Conservation (phyloP, 35 echinoderm and acorn worm genomes). For the Amphiura filiformis region DNA sequence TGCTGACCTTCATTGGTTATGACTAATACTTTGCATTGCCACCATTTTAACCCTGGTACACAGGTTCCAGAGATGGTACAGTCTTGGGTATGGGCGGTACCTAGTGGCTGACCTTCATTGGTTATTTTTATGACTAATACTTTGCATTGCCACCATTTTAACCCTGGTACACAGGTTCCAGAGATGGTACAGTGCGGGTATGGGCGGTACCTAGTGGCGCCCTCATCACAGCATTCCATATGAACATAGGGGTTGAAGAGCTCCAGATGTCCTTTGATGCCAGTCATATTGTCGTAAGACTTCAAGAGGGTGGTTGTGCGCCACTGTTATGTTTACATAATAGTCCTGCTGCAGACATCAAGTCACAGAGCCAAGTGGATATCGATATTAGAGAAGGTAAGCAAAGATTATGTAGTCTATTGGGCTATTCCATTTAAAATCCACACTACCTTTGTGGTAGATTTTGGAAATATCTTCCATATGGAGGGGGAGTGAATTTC, state of each 20-base stretch:
- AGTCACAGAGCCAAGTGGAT: constrained; percentile 94
- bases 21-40: too few species aligned
- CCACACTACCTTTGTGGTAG: too few species aligned
- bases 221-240: constrained; percentile 87
- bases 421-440: too few species aligned
- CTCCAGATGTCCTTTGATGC: constrained; percentile 95
- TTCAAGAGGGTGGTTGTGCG: constrained; percentile 69
- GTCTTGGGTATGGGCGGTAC: constrained; percentile 81
- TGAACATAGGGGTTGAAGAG: constrained; percentile 71
- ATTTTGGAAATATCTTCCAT: too few species aligned
- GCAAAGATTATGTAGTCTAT: too few species aligned
- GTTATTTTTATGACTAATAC: too few species aligned
- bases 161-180: constrained; percentile 74
- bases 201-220: constrained; percentile 76
- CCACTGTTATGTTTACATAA: constrained; percentile 80
- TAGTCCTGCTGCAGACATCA: constrained; percentile 90
- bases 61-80: constrained; percentile 92
- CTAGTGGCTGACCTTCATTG: too few species aligned
- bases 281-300: constrained; percentile 76
- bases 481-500: too few species aligned
- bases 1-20: too few species aligned
- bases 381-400: constrained; percentile 96
- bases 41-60: too few species aligned
- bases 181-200: constrained; percentile 84
- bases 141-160: too few species aligned